Percentiles rank a stretch among this genome's conserved stretches.
phyloP scores from a whole-genome alignment of 2,797 vertebrate genomes.

The Enteromius unitaeniatus region DNA sequence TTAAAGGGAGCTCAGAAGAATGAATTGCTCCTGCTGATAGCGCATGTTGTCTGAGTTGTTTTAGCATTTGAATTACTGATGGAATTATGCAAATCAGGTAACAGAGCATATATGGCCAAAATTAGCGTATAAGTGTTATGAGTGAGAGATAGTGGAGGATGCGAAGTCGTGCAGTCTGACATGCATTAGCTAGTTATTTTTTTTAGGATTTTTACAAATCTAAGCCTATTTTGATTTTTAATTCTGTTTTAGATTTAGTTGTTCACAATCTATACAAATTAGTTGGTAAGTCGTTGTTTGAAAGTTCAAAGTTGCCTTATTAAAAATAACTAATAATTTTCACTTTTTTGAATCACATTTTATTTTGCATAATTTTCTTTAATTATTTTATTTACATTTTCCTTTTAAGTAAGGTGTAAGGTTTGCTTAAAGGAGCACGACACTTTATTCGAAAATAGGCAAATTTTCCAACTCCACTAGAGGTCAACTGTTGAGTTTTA shows the following conservation, averaged over 20 bases:
- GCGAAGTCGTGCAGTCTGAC: neutral
- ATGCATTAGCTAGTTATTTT: neutral
- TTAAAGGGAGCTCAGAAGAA: conserved; percentile 26
- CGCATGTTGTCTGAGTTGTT: neutral
- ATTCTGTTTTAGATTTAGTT: neutral
- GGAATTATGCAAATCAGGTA: conserved; percentile 12
- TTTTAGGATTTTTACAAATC: neutral
- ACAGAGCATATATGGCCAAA: neutral
- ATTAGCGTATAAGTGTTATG: neutral
- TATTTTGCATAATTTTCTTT: neutral
- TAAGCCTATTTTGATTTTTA: neutral
- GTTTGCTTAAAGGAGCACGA: too few relatives aligned
- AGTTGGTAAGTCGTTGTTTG: neutral
- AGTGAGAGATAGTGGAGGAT: neutral
- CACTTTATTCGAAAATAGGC: too few relatives aligned
- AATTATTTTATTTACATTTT: too few relatives aligned
- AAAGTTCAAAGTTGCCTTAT: neutral
- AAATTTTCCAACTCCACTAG: too few relatives aligned
- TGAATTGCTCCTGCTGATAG: neutral
- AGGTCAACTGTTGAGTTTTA: too few relatives aligned
- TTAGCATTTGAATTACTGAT: neutral
- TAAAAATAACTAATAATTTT: neutral
- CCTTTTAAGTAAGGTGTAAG: too few relatives aligned
- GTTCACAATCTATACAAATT: too few relatives aligned
- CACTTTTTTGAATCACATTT: neutral